A percentile compares a stretch with the other conserved stretches of the same genome.
phyloP scores from a whole-genome alignment of 2,888 invertebrate genomes.

The Neocrepidodera transversa region DNA sequence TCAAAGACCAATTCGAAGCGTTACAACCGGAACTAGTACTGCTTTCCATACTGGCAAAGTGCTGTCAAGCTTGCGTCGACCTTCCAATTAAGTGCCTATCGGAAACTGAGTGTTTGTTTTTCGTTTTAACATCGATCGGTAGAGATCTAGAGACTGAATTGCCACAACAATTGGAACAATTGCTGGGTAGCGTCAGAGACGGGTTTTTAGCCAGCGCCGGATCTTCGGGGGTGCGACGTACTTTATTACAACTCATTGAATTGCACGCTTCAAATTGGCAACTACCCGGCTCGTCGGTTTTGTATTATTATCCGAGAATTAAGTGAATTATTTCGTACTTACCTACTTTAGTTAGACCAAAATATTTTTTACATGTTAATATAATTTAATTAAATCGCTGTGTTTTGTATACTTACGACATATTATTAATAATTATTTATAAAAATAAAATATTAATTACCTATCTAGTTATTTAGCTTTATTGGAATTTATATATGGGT shows the following conservation, averaged over 20 bases:
- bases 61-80: constrained; percentile 86
- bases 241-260: constrained; percentile 87
- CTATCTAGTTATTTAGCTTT: too few relatives aligned
- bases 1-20: constrained; percentile 65
- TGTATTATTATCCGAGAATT: constrained; percentile 81
- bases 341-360: constrained; percentile 21
- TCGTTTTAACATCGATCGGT: constrained; percentile 87
- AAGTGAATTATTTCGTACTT: constrained; percentile 48
- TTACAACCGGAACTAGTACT: constrained; percentile 77
- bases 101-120: constrained; percentile 89
- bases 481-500: too few relatives aligned
- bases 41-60: constrained; percentile 84
- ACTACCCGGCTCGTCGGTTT: constrained; percentile 85
- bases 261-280: constrained; percentile 91
- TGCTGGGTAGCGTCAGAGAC: constrained; percentile 82
- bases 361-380: constrained; percentile 28
- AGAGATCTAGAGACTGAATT: constrained; percentile 85
- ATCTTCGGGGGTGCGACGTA: constrained; percentile 80
- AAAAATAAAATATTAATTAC: constrained; percentile 9
- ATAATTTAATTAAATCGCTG: constrained; percentile 1
- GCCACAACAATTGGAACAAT: constrained; percentile 79
- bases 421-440: background rate
- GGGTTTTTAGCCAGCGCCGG: constrained; percentile 80
- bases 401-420: constrained; percentile 6
- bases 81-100: constrained; percentile 82